Evolutionary conservation across 2,888 invertebrate species (phyloP), one percentile per base, ranked within the genome.

Genomic region (Ferdinandea cuprea): DNA sequence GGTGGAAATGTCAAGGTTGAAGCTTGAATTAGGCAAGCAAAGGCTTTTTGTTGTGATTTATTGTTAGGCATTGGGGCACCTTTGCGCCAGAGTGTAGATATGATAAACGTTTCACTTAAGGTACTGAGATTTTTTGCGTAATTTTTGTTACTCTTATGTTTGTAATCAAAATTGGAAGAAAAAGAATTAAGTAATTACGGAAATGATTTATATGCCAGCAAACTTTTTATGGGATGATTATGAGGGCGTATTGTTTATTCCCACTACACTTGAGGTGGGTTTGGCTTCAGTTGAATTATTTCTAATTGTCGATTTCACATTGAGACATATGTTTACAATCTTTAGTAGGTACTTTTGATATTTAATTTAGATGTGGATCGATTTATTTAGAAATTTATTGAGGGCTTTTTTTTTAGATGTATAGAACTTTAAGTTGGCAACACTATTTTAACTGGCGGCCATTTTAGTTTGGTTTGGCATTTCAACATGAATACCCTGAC

Each of bases 1-100:
- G 58, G 35, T 50, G 50, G 44, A 52, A 77, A 61, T 77, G 81
- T 77, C 81, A 83, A 83, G 81, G 78, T 68, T 83, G 73, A 68
- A 73, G n/a, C 42, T 73, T 63, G 63, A 42, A 48, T 61, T 77
- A 66, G 52, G 40, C 59, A 77, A 77, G 69, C 15, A 25, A 42
- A 30, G 25, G 37, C 35, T 44, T 76, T 61, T n/a, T n/a, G n/a
- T n/a, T n/a, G n/a, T 76, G 81, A 81, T 77, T 81, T 77, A 81
- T 77, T 46, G 66, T 35, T 19, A 54, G 28, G 17, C 40, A 63
- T 68, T 21, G 46, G 52, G 66, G 66, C 54, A 54, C 32, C n/a
- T 59, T 65, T n/a, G n/a, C n/a, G 30, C 40, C 3, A 56, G 42
- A 37, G 69, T 76, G 68, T 56, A 42, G 37, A 74, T 50, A 69